Evolutionary conservation across 2,797 vertebrate species (phyloP).

Genomic region (Mus minutoides): DNA sequence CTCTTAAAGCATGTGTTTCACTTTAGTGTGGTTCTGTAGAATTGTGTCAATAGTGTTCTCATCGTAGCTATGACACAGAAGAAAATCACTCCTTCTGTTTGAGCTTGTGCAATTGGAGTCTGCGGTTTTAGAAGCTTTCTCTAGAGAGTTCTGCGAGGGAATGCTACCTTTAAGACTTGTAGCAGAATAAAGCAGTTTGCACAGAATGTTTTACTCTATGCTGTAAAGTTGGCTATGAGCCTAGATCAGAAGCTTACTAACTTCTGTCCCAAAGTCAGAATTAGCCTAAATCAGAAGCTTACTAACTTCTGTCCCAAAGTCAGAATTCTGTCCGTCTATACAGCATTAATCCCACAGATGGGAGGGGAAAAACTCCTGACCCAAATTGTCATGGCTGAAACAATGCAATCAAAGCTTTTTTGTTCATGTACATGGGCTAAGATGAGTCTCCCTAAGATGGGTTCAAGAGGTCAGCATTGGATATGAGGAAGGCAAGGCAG

Average conservation of each 20-base stretch:
- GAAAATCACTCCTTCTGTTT: slow-evolving; percentile 1
- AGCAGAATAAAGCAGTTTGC: background rate
- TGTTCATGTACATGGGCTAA: background rate
- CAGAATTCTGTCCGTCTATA: background rate
- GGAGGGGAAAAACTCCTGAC: background rate
- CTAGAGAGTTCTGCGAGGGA: background rate
- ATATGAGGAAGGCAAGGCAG: background rate
- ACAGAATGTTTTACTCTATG: background rate
- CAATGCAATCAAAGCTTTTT: background rate
- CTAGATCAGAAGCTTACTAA: background rate
- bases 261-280: background rate
- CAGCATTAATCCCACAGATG: background rate
- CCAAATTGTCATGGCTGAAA: background rate
- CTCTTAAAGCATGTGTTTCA: background rate
- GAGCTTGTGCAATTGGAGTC: background rate
- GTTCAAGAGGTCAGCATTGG: background rate
- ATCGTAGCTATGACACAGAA: background rate
- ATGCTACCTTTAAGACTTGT: background rate
- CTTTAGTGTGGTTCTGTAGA: background rate
- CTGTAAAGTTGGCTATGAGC: background rate
- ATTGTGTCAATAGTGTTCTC: background rate
- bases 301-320: background rate
- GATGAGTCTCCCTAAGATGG: background rate
- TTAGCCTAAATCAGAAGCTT: background rate
- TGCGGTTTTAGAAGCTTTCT: background rate